Base-by-base conservation (phyloP, 2,797 vertebrate genomes). In the Xenops minutus region DNA sequence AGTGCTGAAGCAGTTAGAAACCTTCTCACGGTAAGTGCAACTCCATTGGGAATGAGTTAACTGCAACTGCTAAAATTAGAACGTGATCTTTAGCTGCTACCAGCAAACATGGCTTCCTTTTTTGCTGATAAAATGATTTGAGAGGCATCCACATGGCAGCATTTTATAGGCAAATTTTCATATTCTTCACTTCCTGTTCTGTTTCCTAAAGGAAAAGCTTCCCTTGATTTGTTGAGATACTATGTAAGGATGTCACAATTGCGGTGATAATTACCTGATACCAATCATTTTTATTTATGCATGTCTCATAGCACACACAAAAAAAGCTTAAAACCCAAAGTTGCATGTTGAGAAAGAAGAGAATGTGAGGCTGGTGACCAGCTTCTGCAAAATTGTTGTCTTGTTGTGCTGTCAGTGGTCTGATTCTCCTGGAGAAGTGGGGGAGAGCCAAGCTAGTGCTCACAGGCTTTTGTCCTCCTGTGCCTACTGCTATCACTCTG, bases 1-100 rank as follows among this genome's bases (percentile, higher is more conserved):
- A 98, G 98, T 98, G 98, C 98, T 97, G 98, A 98, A 98, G 98
- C 98, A 97, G 97, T 98, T 98, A 98, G 98, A 98, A 98, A 98
- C 95, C 98, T 98, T 96, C 98, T 98, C 97, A 98, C 89, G 98
- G 98, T 98, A 98, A 98, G 98, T 98, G 97, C 92, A 96, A 92
- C 92, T 96, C 96, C 95, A 96, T 88, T 97, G 97, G 96, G 96
- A 97, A 95, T 95, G 88, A 96, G 95, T 95, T 97, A 95, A 96
- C 92, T 96, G 79, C 92, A 88, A 95, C 79, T 92, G 94, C 89
- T 96, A 93, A 93, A 96, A 96, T 90, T 80, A 93, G 94, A 97
- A 93, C 32, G 3, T 92, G 93, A 94, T 94, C 95, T 95, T 95
- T 94, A 87, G 89, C 91, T 96, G 55, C 84, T 94, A 92, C 75